Evolutionary conservation across 2,888 invertebrate species (phyloP), one percentile per base, ranked within the genome.

Genomic region (Agrenia bidenticulata): DNA sequence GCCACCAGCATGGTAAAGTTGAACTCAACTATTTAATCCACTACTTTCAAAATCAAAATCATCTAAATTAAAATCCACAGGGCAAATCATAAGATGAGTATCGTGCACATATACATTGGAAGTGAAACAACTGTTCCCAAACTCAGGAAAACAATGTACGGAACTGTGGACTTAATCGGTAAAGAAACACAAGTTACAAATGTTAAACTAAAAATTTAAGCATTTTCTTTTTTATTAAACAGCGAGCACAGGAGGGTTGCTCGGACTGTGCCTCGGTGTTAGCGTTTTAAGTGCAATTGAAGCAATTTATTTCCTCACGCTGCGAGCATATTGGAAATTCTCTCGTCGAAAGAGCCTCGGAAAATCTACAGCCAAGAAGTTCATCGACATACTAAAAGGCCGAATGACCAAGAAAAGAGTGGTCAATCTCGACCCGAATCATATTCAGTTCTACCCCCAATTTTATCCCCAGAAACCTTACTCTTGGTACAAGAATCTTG

Each of bases 261-360:
- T 71, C 17, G 68, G 69, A 23, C 66, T 74, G 2, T 74, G 71
- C 39, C 54, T 74, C 2, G 74, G 74, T 9, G 73, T 74, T 27
- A 73, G 73, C 26, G 64, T 67, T 11, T 39, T 74, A 17, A 72
- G 71, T 50, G 66, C 62, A 0, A 66, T 70, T 1, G 74, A 74
- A 60, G 54, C 73, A 1, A 7, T 74, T 1, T 74, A 74, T 42
- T 74, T 71, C 53, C 13, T 68, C 9, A 71, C 73, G 9, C 37
- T 72, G 1, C 54, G 67, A 9, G 1, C 64, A 2, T 67, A 66
- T 59, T 70, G 70, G 66, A 62, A 66, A 61, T 53, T 56, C 21
- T 62, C 58, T 62, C 39, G 63, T 13, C 21, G 51, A 51, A 51
- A 51, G 23, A 19, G 24, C 4, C 21, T 2, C 23, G 23, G 13